Conservation (phyloP, 2,888 invertebrate genomes). For the Camptogramma bilineatum region DNA sequence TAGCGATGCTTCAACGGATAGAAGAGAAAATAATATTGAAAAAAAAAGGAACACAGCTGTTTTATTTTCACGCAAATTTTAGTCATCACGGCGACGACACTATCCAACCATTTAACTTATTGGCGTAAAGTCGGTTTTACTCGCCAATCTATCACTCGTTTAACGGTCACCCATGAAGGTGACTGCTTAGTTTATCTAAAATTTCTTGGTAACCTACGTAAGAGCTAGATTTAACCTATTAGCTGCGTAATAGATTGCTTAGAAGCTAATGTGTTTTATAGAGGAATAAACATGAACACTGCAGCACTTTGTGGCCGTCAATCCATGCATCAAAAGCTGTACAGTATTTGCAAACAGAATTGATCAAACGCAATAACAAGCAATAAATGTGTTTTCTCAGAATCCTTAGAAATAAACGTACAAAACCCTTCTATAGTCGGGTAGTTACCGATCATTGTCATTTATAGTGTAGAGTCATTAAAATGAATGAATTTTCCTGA, state of each 20-base stretch:
- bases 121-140: no score
- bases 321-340: not conserved
- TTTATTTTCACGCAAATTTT: no score
- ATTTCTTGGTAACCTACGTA: not conserved
- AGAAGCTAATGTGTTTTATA: not conserved
- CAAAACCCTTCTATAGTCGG: not conserved
- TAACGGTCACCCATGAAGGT: not conserved
- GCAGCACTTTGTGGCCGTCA: not conserved
- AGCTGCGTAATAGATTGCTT: not conserved
- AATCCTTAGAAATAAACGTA: not conserved
- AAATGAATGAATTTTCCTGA: no score
- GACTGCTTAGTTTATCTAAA: not conserved
- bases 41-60: no score
- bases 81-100: no score
- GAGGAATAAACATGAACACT: slow-evolving; percentile 14
- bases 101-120: no score
- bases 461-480: no score
- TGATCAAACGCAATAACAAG: not conserved
- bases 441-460: no score
- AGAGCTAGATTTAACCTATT: not conserved
- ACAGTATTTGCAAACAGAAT: slow-evolving; percentile 2
- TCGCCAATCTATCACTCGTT: not conserved
- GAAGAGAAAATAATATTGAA: no score
- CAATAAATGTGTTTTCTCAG: not conserved
- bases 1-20: no score